Percentiles rank a stretch among this genome's conserved stretches.
Conservation (phyloP, 1,140 invertebrate genomes). For the Atopsyche davidsoni region DNA sequence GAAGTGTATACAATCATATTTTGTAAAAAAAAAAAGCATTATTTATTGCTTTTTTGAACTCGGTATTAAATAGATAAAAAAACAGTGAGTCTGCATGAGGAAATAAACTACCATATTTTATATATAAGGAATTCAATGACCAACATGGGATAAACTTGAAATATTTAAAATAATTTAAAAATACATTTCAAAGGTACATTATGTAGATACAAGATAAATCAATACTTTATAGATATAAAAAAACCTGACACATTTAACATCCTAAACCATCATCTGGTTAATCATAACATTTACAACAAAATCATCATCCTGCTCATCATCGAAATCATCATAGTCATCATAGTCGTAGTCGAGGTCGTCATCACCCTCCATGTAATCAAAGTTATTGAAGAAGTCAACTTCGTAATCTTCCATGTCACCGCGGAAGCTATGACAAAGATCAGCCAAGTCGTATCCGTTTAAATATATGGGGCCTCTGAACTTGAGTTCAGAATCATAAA, state of each 20-base stretch:
- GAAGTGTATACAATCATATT: no score
- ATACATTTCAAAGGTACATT: background rate
- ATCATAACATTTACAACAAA: conserved; percentile 3
- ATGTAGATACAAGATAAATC: background rate
- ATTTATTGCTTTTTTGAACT: no score
- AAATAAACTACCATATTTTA: no score
- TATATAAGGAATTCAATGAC: background rate
- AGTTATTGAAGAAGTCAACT: conserved; percentile 4
- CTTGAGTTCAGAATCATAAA: conserved; percentile 6
- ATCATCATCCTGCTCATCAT: conserved; percentile 3
- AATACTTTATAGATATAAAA: background rate
- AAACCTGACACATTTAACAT: background rate
- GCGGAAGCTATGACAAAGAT: conserved; percentile 13
- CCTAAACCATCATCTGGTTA: conserved; percentile 2
- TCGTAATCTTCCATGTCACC: background rate
- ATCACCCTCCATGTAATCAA: background rate
- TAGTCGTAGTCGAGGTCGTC: background rate
- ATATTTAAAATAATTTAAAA: background rate
- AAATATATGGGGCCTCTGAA: no score
- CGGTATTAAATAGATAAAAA: no score
- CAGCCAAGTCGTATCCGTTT: no score
- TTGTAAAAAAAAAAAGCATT: no score
- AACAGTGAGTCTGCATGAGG: no score
- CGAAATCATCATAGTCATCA: background rate
- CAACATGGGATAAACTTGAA: background rate